Conservation (phyloP, 1,140 invertebrate species). For the Probaryconus sp. region DNA sequence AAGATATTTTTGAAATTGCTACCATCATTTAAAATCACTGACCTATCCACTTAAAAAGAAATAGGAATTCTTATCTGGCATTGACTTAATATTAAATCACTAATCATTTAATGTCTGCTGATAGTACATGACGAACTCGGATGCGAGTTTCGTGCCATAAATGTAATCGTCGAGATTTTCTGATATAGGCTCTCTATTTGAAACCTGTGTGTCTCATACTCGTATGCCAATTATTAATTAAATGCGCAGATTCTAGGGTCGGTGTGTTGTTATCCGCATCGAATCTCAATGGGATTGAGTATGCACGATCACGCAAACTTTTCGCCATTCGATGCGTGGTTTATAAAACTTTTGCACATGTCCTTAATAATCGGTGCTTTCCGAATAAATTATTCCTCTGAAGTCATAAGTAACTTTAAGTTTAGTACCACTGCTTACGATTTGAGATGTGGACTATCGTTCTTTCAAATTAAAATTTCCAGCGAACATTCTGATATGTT, state of each 20-base stretch:
- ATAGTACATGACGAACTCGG: slow-evolving; percentile 12
- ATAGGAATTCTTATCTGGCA: background rate
- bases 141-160: slow-evolving; percentile 16
- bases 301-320: slow-evolving; percentile 66
- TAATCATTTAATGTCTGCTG: slow-evolving; percentile 9
- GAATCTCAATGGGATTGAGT: slow-evolving; percentile 58
- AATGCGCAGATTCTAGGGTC: slow-evolving; percentile 60
- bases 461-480: too few relatives aligned
- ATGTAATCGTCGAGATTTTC: slow-evolving; percentile 12
- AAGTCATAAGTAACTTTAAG: too few relatives aligned
- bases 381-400: too few relatives aligned
- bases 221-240: slow-evolving; percentile 71
- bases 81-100: slow-evolving; percentile 7
- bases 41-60: too few relatives aligned
- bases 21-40: too few relatives aligned
- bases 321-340: slow-evolving; percentile 8
- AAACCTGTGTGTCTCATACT: slow-evolving; percentile 47
- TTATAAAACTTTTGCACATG: slow-evolving; percentile 7
- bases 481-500: slow-evolving; percentile 13
- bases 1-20: too few relatives aligned
- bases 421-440: too few relatives aligned
- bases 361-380: too few relatives aligned
- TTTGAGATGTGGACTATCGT: too few relatives aligned
- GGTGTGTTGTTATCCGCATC: slow-evolving; percentile 65
- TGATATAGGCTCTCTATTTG: slow-evolving; percentile 31